These are phyloP conservation scores for Julus scanicus DNA, from an alignment of 2,888 invertebrate species.

Conservation along the genomic window DNA sequence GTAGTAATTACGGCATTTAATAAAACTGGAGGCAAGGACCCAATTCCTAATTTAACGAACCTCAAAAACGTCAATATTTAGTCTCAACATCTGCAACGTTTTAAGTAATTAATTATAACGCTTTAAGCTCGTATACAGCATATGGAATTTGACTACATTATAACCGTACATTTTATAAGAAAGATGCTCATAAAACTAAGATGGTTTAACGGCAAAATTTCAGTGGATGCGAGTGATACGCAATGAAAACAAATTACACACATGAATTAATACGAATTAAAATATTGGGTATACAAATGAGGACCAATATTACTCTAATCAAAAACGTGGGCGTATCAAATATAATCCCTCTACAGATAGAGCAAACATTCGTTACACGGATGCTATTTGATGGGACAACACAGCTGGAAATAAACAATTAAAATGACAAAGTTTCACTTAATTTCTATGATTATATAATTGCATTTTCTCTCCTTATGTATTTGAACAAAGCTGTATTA, in stretches of 20 bases:
- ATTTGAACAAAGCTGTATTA: too few species aligned
- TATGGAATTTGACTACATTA: constrained; percentile 8
- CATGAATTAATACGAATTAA: constrained; percentile 5
- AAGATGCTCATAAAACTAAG: not conserved
- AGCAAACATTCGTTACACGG: not conserved
- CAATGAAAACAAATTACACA: not conserved
- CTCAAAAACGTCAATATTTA: constrained; percentile 9
- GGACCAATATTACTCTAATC: not conserved
- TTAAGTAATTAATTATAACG: constrained; percentile 10
- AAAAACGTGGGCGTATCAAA: not conserved
- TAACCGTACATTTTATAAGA: not conserved
- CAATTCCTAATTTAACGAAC: constrained; percentile 3
- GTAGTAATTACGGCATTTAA: not conserved
- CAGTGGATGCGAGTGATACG: not conserved
- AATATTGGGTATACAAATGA: not conserved
- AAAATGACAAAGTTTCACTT: too few species aligned
- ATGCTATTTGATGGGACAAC: not conserved
- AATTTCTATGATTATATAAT: too few species aligned
- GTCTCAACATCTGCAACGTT: not conserved
- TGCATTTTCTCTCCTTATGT: too few species aligned
- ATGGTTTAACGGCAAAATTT: not conserved
- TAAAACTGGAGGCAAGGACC: constrained; percentile 11
- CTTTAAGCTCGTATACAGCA: not conserved
- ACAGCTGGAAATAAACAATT: too few species aligned
- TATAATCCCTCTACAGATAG: not conserved